Conservation (phyloP, 2,113 vertebrate species). For the Planiliza haematocheilus region DNA sequence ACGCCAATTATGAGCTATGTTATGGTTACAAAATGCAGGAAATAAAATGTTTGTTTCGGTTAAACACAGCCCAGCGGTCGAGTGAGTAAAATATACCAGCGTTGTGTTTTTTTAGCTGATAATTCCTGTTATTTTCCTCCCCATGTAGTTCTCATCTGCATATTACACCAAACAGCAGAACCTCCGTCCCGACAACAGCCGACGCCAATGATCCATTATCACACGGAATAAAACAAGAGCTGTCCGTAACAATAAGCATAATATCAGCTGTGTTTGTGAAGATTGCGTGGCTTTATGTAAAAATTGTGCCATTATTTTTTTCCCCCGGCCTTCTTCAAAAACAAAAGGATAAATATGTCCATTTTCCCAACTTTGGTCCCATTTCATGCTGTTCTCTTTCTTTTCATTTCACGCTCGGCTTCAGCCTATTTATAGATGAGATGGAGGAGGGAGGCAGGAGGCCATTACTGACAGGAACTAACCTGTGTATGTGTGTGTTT, state of each 20-base stretch:
- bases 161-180: slow-evolving; percentile 28
- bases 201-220: slow-evolving; percentile 47
- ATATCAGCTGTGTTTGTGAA: slow-evolving; percentile 67
- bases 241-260: slow-evolving; percentile 34
- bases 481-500: slow-evolving; percentile 7
- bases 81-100: not conserved
- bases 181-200: not conserved
- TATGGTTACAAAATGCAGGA: too few species aligned
- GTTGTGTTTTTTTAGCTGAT: slow-evolving; percentile 11
- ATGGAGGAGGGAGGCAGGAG: slow-evolving; percentile 50
- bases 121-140: slow-evolving; percentile 30
- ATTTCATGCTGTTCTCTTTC: slow-evolving; percentile 75
- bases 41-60: too few species aligned
- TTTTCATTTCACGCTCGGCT: slow-evolving; percentile 82
- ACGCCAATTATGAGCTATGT: too few species aligned
- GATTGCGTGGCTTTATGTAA: slow-evolving; percentile 70
- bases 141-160: slow-evolving; percentile 43
- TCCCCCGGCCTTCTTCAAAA: slow-evolving; percentile 62
- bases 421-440: slow-evolving; percentile 80
- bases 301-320: slow-evolving; percentile 64
- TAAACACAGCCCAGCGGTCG: too few species aligned
- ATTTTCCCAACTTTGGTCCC: slow-evolving; percentile 74
- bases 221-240: slow-evolving; percentile 43
- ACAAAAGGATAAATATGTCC: slow-evolving; percentile 76
- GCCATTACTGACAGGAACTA: slow-evolving; percentile 44